These are phyloP conservation scores for Pipra filicauda DNA, from an alignment of 2,113 vertebrate genomes.

Conservation along the genomic window DNA sequence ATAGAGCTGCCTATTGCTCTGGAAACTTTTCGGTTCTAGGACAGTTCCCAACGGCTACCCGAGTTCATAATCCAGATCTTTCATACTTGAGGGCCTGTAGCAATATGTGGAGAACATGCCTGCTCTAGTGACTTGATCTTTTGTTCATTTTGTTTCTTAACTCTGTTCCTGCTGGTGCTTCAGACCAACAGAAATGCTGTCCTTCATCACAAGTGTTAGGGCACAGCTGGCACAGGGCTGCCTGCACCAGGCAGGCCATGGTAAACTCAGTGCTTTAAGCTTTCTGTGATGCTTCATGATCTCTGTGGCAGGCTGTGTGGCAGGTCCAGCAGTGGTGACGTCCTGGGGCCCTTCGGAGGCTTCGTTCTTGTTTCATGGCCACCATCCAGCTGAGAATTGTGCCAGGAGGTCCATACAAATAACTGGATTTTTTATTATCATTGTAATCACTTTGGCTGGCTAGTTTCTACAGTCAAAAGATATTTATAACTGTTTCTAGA, in stretches of 20 bases:
- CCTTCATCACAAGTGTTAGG: background rate
- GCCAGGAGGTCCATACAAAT: background rate
- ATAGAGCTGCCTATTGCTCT: background rate
- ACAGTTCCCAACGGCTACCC: background rate
- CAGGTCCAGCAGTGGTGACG: accelerated
- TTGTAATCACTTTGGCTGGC: background rate
- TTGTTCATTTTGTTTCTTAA: background rate
- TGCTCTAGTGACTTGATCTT: background rate
- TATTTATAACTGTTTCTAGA: background rate
- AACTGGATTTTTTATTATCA: background rate
- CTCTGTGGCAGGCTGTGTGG: background rate
- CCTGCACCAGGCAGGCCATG: background rate
- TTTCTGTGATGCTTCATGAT: background rate
- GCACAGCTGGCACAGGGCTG: background rate
- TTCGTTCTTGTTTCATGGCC: background rate
- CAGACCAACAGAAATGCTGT: background rate
- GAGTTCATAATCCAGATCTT: background rate
- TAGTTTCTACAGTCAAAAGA: background rate
- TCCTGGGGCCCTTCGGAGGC: background rate
- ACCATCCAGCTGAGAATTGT: background rate
- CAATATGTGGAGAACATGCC: background rate
- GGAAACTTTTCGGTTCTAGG: background rate
- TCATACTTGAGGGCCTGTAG: background rate
- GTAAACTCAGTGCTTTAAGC: accelerated
- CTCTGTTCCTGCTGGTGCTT: background rate